Conservation (phyloP, 2,113 vertebrate genomes). For the Leptobrachium leishanense region DNA sequence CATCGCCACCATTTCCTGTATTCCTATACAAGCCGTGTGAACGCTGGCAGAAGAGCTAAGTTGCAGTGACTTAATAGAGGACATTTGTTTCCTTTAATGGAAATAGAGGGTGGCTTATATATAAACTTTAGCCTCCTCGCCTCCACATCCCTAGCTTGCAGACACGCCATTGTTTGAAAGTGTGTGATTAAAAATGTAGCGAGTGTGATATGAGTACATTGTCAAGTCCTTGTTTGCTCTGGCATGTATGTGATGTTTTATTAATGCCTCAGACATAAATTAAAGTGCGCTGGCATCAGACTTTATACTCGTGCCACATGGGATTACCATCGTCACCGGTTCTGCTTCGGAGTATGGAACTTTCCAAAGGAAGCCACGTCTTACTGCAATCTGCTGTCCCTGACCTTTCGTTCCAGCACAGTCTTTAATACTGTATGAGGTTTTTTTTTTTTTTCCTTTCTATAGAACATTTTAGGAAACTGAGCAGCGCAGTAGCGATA, state of each 20-base stretch:
- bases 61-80: too few species aligned
- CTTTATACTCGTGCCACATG: constrained; percentile 15
- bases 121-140: constrained; percentile 8
- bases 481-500: too few species aligned
- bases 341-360: background rate
- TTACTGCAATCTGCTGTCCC: background rate
- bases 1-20: too few species aligned
- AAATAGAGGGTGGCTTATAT: background rate
- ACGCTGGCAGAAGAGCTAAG: too few species aligned
- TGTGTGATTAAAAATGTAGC: constrained; percentile 39
- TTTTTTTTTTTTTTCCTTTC: too few species aligned
- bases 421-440: constrained; percentile 13
- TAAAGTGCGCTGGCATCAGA: constrained; percentile 28
- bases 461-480: too few species aligned
- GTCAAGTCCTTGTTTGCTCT: constrained; percentile 36
- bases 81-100: background rate
- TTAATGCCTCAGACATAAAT: constrained; percentile 43
- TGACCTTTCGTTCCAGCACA: constrained; percentile 1
- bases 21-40: too few species aligned
- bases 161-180: constrained; percentile 11
- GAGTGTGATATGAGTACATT: constrained; percentile 41
- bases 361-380: background rate
- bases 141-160: background rate
- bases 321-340: background rate
- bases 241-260: constrained; percentile 40